These are phyloP conservation scores for Crypturellus undulatus DNA, from an alignment of 2,113 vertebrate genomes.

Conservation along the genomic window DNA sequence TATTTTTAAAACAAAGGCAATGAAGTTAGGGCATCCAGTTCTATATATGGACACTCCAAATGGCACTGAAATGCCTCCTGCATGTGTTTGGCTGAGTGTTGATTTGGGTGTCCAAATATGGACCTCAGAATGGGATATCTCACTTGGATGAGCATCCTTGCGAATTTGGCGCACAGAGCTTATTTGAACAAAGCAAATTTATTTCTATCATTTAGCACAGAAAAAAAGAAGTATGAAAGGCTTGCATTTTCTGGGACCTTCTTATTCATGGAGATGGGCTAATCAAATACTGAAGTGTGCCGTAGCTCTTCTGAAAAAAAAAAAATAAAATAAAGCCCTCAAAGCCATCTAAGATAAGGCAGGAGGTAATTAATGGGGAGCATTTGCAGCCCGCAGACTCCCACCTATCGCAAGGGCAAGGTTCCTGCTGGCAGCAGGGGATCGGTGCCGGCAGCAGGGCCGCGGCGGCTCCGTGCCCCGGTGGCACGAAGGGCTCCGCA, in stretches of 20 bases:
- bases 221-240: neutral
- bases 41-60: conserved; percentile 72
- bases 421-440: neutral
- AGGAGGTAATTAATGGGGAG: conserved; percentile 16
- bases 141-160: conserved; percentile 63
- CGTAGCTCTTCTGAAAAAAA: neutral
- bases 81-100: conserved; percentile 67
- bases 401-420: conserved; percentile 9
- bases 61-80: conserved; percentile 67
- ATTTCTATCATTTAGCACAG: neutral
- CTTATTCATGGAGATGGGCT: neutral
- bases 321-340: neutral
- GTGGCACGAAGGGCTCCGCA: neutral
- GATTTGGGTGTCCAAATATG: conserved; percentile 69
- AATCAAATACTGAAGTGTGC: neutral
- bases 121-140: conserved; percentile 67
- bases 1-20: conserved; percentile 75
- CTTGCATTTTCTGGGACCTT: conserved; percentile 38
- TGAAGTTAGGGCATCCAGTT: conserved; percentile 68
- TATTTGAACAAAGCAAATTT: conserved; percentile 67
- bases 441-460: conserved; percentile 35
- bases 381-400: neutral
- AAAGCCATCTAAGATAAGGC: neutral
- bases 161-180: conserved; percentile 31
- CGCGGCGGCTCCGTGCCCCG: accelerated